These are phyloP conservation scores for Laticauda colubrina DNA, from an alignment of 2,113 vertebrate genomes.

Conservation along the genomic window DNA sequence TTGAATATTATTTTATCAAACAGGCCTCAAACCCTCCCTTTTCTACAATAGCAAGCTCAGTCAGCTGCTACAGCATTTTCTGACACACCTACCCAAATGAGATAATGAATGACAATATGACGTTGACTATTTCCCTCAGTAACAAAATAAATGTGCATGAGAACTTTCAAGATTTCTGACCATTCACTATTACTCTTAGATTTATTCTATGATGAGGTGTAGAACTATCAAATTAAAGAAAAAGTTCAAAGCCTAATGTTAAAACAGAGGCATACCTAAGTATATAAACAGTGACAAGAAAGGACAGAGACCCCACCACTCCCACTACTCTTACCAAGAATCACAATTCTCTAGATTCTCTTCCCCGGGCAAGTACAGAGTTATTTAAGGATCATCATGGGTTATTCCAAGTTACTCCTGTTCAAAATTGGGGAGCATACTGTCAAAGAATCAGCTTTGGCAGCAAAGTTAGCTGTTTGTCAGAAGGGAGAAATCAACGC, in stretches of 20 bases:
- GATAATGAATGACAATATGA: not conserved
- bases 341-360: too few species aligned
- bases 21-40: not conserved
- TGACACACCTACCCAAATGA: not conserved
- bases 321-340: too few species aligned
- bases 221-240: not conserved
- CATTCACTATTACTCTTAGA: not conserved
- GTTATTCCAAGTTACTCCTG: not conserved
- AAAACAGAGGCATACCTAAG: too few species aligned
- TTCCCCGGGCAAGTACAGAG: too few species aligned
- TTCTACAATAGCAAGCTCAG: not conserved
- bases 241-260: too few species aligned
- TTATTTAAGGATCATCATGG: not conserved
- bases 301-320: too few species aligned
- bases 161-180: not conserved
- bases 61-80: not conserved
- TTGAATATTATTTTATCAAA: not conserved
- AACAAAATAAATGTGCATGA: not conserved
- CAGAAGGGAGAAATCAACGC: not conserved
- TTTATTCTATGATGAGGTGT: not conserved
- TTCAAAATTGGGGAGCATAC: not conserved
- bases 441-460: not conserved
- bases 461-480: not conserved
- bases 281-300: too few species aligned
- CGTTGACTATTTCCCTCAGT: not conserved